Evolutionary conservation across 2,113 vertebrate species (phyloP), one percentile per base, ranked within the genome.

Genomic region (Progne subis): DNA sequence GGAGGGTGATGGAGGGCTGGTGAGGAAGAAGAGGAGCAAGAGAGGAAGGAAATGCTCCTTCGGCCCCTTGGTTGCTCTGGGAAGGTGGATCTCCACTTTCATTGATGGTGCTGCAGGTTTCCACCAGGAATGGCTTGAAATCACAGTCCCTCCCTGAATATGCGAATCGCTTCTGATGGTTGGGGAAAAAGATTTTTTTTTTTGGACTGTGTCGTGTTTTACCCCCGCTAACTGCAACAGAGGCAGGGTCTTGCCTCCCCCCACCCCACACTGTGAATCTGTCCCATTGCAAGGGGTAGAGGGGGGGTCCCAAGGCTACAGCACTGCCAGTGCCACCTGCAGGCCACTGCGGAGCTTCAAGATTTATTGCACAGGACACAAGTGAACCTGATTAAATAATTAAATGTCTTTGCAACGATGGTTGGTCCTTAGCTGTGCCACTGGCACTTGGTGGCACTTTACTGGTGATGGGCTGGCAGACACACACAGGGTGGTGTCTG

Each of bases 191-290:
- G 1, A 0, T 8, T 6, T 19, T 61, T 52, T 26, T 37, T 19
- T 4, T 37, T 37, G 37, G 5, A 15, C 11, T 44, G 28, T 28
- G n/a, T 81, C 65, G 55, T 63, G 16, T 60, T 86, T 86, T 34
- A 5, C 2, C 6, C 14, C 2, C 9, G 4, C 14, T 0, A 18
- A 29, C 6, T 10, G 15, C 0, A 2, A 59, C 25, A 69, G 64
- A 74, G 18, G 26, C 44, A 69, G 75, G 78, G 46, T 46, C 63
- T 44, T 64, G 14, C 41, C 57, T 52, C 21, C 23, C 17, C 28
- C 32, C 15, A 12, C 24, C 46, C 37, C 56, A 56, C 6, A 9
- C 49, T 77, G 84, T 9, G 44, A 63, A 49, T 32, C 70, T 85
- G 65, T 31, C 57, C 71, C 28, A 17, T 8, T 17, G 21, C 46